These are phyloP conservation scores for Protobothrops mucrosquamatus DNA, from an alignment of 2,113 vertebrate species.

Conservation along the genomic window DNA sequence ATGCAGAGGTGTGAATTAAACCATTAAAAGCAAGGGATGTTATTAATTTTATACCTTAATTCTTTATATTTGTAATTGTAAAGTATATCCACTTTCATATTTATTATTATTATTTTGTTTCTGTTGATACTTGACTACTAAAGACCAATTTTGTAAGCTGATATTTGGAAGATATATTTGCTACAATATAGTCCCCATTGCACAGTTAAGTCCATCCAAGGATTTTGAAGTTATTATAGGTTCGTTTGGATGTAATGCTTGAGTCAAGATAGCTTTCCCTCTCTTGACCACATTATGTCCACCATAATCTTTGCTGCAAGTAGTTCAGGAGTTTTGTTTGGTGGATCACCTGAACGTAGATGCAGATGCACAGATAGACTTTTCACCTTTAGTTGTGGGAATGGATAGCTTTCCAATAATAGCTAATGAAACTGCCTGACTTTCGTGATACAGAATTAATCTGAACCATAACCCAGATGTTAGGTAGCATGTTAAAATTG, in stretches of 20 bases:
- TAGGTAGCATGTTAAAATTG: not conserved
- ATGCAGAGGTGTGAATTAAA: not conserved
- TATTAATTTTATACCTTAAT: not conserved
- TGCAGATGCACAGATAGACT: not conserved
- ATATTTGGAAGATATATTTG: not conserved
- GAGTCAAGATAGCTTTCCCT: not conserved
- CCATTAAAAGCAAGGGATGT: not conserved
- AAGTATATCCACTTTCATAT: not conserved
- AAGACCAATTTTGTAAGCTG: conserved; percentile 7
- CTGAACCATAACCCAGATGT: not conserved
- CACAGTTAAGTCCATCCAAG: not conserved
- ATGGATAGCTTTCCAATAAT: not conserved
- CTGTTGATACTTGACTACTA: conserved; percentile 26
- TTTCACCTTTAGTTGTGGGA: not conserved
- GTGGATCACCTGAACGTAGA: not conserved
- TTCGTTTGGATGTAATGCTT: not conserved
- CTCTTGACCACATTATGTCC: not conserved
- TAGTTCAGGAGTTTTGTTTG: not conserved
- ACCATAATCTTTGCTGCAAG: not conserved
- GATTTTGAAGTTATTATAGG: not conserved
- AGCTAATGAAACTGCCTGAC: not conserved
- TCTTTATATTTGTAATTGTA: not conserved
- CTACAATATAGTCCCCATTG: not conserved
- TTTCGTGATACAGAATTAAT: not conserved
- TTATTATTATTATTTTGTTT: conserved; percentile 18